These are phyloP conservation scores for Diplosoma virens DNA, from an alignment of 23 tunicate species.

Conservation along the genomic window DNA sequence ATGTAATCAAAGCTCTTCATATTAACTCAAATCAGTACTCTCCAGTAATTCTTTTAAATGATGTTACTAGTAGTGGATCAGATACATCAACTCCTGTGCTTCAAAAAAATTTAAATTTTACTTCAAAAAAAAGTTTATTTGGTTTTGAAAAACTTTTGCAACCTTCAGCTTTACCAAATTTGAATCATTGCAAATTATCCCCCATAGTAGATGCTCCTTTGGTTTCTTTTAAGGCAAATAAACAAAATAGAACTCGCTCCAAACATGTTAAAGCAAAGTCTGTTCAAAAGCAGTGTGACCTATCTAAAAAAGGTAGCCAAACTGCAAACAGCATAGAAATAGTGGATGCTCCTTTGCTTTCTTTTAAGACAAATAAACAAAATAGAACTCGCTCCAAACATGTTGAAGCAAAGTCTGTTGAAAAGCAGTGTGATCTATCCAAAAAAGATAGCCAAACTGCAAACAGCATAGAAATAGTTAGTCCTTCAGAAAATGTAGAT, in stretches of 20 bases:
- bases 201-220: neutral
- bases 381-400: neutral
- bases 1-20: too few relatives aligned
- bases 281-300: neutral
- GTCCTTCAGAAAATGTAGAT: neutral
- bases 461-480: neutral
- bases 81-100: constrained; percentile 4
- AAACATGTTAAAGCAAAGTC: neutral
- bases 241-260: neutral
- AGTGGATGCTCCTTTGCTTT: neutral
- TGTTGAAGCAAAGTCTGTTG: neutral
- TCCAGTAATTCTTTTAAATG: too few relatives aligned
- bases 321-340: neutral
- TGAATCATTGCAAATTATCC: neutral
- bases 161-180: neutral
- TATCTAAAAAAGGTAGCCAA: neutral
- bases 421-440: neutral
- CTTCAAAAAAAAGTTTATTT: constrained; percentile 5
- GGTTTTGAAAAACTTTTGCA: constrained; percentile 20
- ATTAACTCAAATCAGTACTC: too few relatives aligned
- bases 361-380: too few relatives aligned
- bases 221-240: too few relatives aligned
- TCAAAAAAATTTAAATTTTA: neutral
- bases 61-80: constrained; percentile 3
- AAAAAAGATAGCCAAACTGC: neutral